Base-by-base conservation (phyloP, 2,113 vertebrate genomes). In the Nymphicus hollandicus region DNA sequence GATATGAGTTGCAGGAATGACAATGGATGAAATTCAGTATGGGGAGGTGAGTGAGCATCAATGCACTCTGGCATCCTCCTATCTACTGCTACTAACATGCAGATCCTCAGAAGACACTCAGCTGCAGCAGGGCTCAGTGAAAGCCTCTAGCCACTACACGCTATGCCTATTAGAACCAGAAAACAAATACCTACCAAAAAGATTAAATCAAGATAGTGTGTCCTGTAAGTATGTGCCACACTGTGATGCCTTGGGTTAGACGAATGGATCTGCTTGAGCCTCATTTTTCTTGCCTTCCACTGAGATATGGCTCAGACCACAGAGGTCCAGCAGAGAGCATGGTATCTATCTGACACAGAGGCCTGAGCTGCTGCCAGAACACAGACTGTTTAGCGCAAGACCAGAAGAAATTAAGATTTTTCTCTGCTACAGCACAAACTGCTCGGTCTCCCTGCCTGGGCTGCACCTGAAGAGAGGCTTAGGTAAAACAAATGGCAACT, bases 21-120 rank as follows among this genome's bases (percentile, higher is more conserved):
- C 0, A 0, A 44, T 0, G 2, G 73, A 58, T 55, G 49, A 79
- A 73, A 72, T 10, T 31, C 68, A 31, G 49, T 2, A 0, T 0
- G 1, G n/a, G 6, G 6, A 70, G 44, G n/a, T 4, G 47, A 82
- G n/a, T 4, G 47, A 82, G 47, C 41, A 73, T 61, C 82, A 60
- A 16, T 2, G 14, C 52, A 35, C 0, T 0, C 17, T 35, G 66
- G 55, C 89, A 66, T 25, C 63, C 74, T 70, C 81, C 43, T 17
- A 10, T 9, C 25, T 52, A 0, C 29, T 14, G 55, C 55, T n/a
- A 9, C 13, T 12, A 53, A 35, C 4, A 1, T 2, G 29, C 24
- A 68, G 25, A 46, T 55, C 53, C n/a, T 53, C 73, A 81, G 31
- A 70, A 81, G 60, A 72, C 41, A 69, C 12, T 27, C 22, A 63